phyloP scores from a whole-genome alignment of 2,888 invertebrate species.

The Crocallis elinguaria region DNA sequence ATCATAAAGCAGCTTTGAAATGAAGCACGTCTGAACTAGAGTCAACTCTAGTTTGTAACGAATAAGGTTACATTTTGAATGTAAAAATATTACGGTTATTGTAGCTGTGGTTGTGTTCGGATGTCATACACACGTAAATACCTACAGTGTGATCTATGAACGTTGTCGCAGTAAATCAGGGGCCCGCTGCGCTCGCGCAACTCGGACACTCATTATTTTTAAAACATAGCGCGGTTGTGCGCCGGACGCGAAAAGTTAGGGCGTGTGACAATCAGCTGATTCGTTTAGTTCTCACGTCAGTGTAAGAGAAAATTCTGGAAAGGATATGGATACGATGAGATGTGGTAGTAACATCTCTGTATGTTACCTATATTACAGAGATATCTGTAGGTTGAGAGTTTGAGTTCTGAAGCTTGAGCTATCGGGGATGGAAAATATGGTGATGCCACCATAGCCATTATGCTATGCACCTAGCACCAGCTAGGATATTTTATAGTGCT shows the following conservation, averaged over 20 bases:
- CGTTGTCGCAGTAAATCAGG: constrained; percentile 57
- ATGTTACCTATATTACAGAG: no score
- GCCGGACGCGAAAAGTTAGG: constrained; percentile 59
- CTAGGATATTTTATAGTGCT: no score
- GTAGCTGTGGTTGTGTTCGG: constrained; percentile 34
- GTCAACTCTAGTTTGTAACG: neutral
- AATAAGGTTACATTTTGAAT: constrained; percentile 10
- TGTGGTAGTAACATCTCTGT: no score
- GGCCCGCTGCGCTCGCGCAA: constrained; percentile 56
- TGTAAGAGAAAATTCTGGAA: no score
- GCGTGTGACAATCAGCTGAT: constrained; percentile 30
- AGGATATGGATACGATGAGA: no score
- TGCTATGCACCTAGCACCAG: no score
- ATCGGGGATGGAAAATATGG: no score
- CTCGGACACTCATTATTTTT: constrained; percentile 62
- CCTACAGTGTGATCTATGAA: constrained; percentile 61
- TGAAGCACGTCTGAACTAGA: neutral
- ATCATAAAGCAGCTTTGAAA: constrained; percentile 11
- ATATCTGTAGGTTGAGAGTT: no score
- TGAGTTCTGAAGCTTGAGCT: no score
- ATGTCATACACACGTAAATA: constrained; percentile 50
- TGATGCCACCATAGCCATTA: no score
- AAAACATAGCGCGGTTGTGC: constrained; percentile 65
- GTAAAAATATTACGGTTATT: neutral
- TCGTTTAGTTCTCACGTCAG: constrained; percentile 21